Base-by-base conservation (phyloP, 2,888 invertebrate genomes). In the Reticulitermes lucifugus region DNA sequence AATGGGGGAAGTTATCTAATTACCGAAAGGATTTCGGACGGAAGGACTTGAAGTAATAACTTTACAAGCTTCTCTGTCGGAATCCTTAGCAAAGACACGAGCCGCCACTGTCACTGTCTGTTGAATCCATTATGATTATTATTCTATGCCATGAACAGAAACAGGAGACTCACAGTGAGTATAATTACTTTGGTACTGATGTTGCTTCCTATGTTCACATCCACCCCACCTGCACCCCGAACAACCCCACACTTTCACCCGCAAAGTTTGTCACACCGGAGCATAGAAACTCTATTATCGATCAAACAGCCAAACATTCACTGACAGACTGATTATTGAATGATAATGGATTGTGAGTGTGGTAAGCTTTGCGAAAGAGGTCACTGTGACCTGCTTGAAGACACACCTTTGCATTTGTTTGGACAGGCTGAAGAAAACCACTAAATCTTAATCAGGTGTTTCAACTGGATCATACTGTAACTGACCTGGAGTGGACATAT, bases 91-190 rank as follows among this genome's bases (percentile, higher is more conserved):
- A 65, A 25, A 65, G n/a, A 25, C 29, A 41, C 12, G 7, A 18
- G 35, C 73, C 73, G 73, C 73, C 41, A 41, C 73, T 73, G 73
- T 41, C 21, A 1, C 7, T 9, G 73, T 41, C 21, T 35, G 14
- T 73, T 73, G 35, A 73, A 41, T 41, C 73, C 73, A 73, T 73
- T 73, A 73, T 73, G 73, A 41, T 73, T 73, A 73, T 73, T 73
- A 73, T 29, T 73, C 41, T 73, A 21, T 21, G 65, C 25, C 65
- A 65, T 12, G 65, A n/a, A n/a, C 25, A 25, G 65, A 65, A 65
- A 65, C 65, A 65, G 65, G 65, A 65, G n/a, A 12, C 65, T n/a
- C 41, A 21, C 35, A 21, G 73, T 3, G 73, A 73, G 21, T 41
- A 73, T 73, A 73, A 73, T 73, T 73, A 73, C 73, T 29, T 41